A percentile compares a stretch with the other conserved stretches of the same genome.
phyloP scores from a whole-genome alignment of 2,888 invertebrate genomes.

The Eretmocerus hayati region DNA sequence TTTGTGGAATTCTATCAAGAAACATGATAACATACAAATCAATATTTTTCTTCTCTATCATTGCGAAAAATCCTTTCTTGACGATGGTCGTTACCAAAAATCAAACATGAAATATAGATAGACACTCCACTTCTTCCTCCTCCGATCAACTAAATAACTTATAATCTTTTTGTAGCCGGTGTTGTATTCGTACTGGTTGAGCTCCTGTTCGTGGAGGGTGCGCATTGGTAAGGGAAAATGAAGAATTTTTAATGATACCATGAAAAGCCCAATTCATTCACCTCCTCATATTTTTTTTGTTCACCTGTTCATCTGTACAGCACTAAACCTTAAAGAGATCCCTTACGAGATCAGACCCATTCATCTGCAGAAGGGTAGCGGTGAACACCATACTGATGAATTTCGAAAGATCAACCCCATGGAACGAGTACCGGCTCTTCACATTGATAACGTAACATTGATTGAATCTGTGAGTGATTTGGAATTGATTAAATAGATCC shows the following conservation, averaged over 20 bases:
- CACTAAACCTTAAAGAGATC: constrained; percentile 44
- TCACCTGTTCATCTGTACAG: constrained; percentile 31
- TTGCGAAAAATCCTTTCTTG: too few species aligned
- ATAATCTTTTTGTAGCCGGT: background rate
- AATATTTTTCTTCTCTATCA: too few species aligned
- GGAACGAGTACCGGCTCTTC: constrained; percentile 48
- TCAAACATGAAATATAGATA: too few species aligned
- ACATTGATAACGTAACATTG: constrained; percentile 43
- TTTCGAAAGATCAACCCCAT: constrained; percentile 47
- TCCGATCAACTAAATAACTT: too few species aligned
- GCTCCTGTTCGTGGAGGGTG: constrained; percentile 11
- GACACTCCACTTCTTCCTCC: too few species aligned
- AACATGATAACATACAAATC: too few species aligned
- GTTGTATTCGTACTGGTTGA: constrained; percentile 8
- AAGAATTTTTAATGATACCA: constrained; percentile 18
- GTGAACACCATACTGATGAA: constrained; percentile 40
- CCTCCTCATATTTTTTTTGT: background rate
- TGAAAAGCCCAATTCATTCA: background rate
- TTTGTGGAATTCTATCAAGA: too few species aligned
- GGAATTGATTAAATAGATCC: background rate
- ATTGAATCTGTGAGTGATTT: constrained; percentile 12
- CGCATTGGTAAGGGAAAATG: constrained; percentile 6
- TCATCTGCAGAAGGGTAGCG: constrained; percentile 38
- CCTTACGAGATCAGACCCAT: constrained; percentile 44
- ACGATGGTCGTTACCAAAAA: too few species aligned